Evolutionary conservation across 2,888 invertebrate species (phyloP).

Genomic region (Volucella bombylans): DNA sequence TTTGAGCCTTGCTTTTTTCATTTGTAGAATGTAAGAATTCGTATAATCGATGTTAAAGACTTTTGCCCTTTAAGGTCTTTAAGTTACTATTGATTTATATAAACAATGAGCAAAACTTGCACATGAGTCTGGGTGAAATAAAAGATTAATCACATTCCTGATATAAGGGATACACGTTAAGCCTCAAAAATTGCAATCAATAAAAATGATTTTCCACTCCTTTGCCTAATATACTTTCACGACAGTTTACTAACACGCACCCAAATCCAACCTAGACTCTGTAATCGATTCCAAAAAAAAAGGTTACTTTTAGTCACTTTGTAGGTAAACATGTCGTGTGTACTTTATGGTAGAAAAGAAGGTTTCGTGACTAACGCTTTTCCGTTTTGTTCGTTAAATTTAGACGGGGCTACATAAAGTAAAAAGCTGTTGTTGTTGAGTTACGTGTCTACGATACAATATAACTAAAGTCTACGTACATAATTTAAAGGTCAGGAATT

Average conservation of each 20-base stretch:
- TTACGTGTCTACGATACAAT: too few relatives aligned
- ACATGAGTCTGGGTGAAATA: background rate
- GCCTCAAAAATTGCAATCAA: background rate
- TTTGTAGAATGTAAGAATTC: too few relatives aligned
- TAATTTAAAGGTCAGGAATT: too few relatives aligned
- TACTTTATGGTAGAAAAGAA: conserved; percentile 3
- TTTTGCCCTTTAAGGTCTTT: too few relatives aligned
- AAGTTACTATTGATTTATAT: too few relatives aligned
- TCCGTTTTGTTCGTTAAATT: background rate
- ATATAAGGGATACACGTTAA: background rate
- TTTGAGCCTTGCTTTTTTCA: too few relatives aligned
- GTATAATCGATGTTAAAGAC: too few relatives aligned
- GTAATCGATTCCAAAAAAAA: background rate
- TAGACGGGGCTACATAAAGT: background rate
- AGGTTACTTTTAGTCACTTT: background rate
- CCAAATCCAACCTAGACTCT: conserved; percentile 16
- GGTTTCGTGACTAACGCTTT: conserved; percentile 16
- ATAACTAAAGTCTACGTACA: too few relatives aligned
- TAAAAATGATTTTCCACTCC: conserved; percentile 9
- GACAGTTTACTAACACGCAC: background rate
- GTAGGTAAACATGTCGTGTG: conserved; percentile 5
- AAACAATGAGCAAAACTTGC: background rate
- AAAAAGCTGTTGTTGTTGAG: too few relatives aligned
- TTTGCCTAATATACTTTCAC: too few relatives aligned
- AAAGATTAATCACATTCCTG: too few relatives aligned